Evolutionary conservation across 1,140 invertebrate species (phyloP).

Genomic region (Leptestheria dahalacensis): DNA sequence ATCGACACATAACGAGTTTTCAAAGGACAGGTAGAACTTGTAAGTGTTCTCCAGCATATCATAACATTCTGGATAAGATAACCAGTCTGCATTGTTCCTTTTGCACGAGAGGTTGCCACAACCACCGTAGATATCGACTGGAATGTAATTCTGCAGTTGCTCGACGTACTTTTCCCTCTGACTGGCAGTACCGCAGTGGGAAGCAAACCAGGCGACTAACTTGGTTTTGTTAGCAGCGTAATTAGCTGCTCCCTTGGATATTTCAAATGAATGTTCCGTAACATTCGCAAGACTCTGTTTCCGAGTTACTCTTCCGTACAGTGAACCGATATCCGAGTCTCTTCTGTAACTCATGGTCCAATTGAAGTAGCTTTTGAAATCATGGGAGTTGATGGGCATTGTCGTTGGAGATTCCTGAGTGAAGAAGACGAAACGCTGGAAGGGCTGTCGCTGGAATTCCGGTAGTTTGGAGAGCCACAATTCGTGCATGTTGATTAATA

Average conservation of each 20-base stretch:
- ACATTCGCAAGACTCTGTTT: neutral
- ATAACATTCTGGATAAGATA: constrained; percentile 17
- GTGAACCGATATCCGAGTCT: constrained; percentile 22
- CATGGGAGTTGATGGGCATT: neutral
- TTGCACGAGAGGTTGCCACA: constrained; percentile 27
- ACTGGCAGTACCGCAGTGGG: constrained; percentile 33
- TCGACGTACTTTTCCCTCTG: constrained; percentile 31
- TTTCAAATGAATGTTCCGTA: neutral
- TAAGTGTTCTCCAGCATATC: constrained; percentile 23
- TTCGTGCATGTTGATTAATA: constrained; percentile 9
- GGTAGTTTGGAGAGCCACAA: neutral
- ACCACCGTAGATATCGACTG: constrained; percentile 38
- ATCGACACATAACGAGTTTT: constrained; percentile 29
- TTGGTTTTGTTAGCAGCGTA: constrained; percentile 18
- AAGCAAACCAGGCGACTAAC: constrained; percentile 34
- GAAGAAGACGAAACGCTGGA: constrained; percentile 19
- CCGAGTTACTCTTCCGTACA: constrained; percentile 4
- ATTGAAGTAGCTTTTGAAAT: constrained; percentile 26
- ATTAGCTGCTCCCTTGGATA: neutral
- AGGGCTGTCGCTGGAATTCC: neutral
- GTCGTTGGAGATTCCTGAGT: constrained; percentile 19
- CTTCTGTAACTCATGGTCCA: constrained; percentile 32
- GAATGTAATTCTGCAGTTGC: constrained; percentile 31
- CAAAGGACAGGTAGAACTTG: constrained; percentile 33
- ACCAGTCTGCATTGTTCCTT: constrained; percentile 16